Base-by-base conservation (phyloP, 2,113 vertebrate genomes). In the Myrmophylax atrothorax region DNA sequence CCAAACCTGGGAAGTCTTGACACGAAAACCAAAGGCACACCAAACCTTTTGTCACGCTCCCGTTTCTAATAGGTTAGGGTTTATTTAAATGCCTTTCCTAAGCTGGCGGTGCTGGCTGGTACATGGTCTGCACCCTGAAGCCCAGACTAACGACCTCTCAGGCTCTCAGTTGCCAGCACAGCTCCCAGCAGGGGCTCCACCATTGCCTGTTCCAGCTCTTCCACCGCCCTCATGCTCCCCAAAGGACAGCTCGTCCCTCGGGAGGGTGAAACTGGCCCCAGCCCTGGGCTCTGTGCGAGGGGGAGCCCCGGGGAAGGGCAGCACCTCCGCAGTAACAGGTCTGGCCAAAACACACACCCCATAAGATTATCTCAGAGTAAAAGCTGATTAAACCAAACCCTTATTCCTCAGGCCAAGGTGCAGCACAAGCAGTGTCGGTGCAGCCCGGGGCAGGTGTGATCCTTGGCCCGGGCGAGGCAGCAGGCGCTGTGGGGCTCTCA, bases 1-100 rank as follows among this genome's bases (percentile, higher is more conserved):
- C 35, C 49, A 67, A 46, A 42, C 49, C 15, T 23, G 14, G 6
- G 6, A 24, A 55, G 13, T 5, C 26, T 53, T 58, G 18, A 46
- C 18, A 1, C 37, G 15, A 63, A 85, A 78, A 50, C 20, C n/a
- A 26, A 52, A 49, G 14, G 18, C 31, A 73, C 66, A 23, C 10
- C 50, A n/a, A 60, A 19, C 1, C 11, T 38, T 53, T 24, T 29
- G 26, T 19, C 9, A 0, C 8, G 12, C 14, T 35, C 26, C 55
- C 20, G 4, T 2, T 53, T 16, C 44, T n/a, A 44, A 44, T 1
- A 37, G 7, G 16, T 0, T 0, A 79, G 10, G 7, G 3, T 9
- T 42, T 72, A 23, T 13, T 17, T 15, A 35, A 58, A n/a, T n/a
- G 22, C 3, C 3, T 33, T 52, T 55, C 46, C 59, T 20, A 28